phyloP scores from a whole-genome alignment of 2,113 vertebrate genomes.

The Nothobranchius kuhntae region DNA sequence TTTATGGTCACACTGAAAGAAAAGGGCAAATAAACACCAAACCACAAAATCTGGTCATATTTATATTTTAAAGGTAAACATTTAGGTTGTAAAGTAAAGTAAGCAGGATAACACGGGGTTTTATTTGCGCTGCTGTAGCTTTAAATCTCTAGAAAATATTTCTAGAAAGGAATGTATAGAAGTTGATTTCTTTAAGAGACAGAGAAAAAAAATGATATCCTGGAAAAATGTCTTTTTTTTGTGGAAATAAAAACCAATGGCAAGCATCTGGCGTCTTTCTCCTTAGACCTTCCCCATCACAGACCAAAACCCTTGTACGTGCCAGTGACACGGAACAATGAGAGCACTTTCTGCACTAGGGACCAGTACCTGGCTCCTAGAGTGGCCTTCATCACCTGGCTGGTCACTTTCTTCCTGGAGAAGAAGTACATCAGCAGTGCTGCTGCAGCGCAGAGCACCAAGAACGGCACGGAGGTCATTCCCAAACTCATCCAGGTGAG shows the following conservation, averaged over 20 bases:
- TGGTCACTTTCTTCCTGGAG: conserved; percentile 98
- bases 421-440: conserved; percentile 91
- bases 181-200: no score
- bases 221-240: no score
- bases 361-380: conserved; percentile 95
- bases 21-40: neutral
- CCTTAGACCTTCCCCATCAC: conserved; percentile 88
- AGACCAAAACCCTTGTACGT: conserved; percentile 93
- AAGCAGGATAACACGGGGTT: no score
- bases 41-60: neutral
- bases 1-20: neutral
- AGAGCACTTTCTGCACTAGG: conserved; percentile 92
- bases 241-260: no score
- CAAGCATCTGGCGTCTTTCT: neutral
- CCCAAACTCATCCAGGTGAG: conserved; percentile 94
- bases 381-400: conserved; percentile 97
- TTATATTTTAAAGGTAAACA: neutral
- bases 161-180: no score
- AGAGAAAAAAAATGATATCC: no score
- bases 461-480: conserved; percentile 91
- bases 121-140: no score
- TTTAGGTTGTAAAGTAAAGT: neutral
- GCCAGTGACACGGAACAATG: conserved; percentile 87
- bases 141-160: no score
- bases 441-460: conserved; percentile 81